phyloP scores from a whole-genome alignment of 2,888 invertebrate genomes.

The Sturmia bella region DNA sequence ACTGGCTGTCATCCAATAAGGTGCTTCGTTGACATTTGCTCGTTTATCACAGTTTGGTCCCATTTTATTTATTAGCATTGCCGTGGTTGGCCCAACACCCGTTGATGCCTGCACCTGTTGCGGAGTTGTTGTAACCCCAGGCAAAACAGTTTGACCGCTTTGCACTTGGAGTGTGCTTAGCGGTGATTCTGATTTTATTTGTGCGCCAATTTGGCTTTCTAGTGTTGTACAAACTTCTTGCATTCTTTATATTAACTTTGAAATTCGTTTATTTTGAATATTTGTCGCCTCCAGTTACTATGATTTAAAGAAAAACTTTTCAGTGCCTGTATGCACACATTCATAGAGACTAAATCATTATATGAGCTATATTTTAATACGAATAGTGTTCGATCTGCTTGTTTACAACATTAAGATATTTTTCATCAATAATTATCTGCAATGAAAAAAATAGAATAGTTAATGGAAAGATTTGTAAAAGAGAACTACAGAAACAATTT shows the following conservation, averaged over 20 bases:
- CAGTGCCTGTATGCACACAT: too few species aligned
- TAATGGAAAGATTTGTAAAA: neutral
- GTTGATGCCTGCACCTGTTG: slow-evolving; percentile 66
- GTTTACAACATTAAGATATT: neutral
- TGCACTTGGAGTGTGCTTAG: slow-evolving; percentile 81
- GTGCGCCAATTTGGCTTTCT: slow-evolving; percentile 80
- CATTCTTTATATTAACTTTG: slow-evolving; percentile 75
- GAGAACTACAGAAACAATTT: neutral
- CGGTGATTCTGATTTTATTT: slow-evolving; percentile 82
- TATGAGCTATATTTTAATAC: too few species aligned
- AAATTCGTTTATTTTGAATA: slow-evolving; percentile 3
- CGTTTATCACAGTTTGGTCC: slow-evolving; percentile 82
- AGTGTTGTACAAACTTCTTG: slow-evolving; percentile 82
- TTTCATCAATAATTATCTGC: slow-evolving; percentile 11
- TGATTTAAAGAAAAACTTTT: neutral
- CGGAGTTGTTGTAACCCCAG: slow-evolving; percentile 73
- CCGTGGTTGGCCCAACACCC: slow-evolving; percentile 80
- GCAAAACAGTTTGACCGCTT: slow-evolving; percentile 78
- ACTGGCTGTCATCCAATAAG: slow-evolving; percentile 83
- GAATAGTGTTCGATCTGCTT: too few species aligned
- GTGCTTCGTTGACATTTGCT: slow-evolving; percentile 75
- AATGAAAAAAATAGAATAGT: slow-evolving; percentile 12
- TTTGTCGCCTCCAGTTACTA: neutral
- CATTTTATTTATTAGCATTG: slow-evolving; percentile 83
- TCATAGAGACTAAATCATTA: neutral